Evolutionary conservation across 1,140 invertebrate genomes (phyloP).

Genomic region (Plodia interpunctella): DNA sequence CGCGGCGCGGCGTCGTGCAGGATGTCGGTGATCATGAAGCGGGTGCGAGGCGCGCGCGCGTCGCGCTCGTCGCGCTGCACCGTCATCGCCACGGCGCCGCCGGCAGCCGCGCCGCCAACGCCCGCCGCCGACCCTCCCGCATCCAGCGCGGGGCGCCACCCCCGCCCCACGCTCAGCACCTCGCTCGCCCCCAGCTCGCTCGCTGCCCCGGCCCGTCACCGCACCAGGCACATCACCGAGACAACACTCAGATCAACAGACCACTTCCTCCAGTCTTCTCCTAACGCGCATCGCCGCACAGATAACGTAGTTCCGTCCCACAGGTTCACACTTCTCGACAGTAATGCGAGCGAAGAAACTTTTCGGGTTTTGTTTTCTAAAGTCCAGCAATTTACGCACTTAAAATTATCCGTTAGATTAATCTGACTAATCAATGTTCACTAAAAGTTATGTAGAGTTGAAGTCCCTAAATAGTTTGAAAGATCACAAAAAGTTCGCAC

Average conservation of each 20-base stretch:
- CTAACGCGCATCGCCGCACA: slow-evolving; percentile 11
- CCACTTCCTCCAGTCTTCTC: slow-evolving; percentile 6
- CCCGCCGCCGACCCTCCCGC: slow-evolving; percentile 57
- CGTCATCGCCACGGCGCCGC: slow-evolving; percentile 67
- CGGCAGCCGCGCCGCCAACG: slow-evolving; percentile 46
- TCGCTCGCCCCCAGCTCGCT: slow-evolving; percentile 51
- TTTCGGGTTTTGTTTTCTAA: not conserved
- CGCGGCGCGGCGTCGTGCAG: slow-evolving; percentile 78
- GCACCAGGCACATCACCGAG: slow-evolving; percentile 41
- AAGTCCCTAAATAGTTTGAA: not conserved
- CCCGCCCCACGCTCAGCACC: slow-evolving; percentile 38
- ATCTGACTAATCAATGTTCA: not conserved
- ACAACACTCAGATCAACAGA: slow-evolving; percentile 14
- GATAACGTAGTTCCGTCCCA: not conserved
- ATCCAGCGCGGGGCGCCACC: slow-evolving; percentile 58
- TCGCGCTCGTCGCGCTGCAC: slow-evolving; percentile 74
- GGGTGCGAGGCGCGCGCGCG: slow-evolving; percentile 80
- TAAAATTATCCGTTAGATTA: slow-evolving; percentile 11
- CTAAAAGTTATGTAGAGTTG: not conserved
- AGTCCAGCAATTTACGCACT: slow-evolving; percentile 13
- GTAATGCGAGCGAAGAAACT: not conserved
- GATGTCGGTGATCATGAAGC: slow-evolving; percentile 90
- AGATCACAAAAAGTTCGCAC: not conserved
- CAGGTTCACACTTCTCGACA: not conserved
- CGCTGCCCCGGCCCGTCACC: slow-evolving; percentile 38